Evolutionary conservation across 2,888 invertebrate species (phyloP), one percentile per base, ranked within the genome.

Genomic region (Caenorhabditis sp.): DNA sequence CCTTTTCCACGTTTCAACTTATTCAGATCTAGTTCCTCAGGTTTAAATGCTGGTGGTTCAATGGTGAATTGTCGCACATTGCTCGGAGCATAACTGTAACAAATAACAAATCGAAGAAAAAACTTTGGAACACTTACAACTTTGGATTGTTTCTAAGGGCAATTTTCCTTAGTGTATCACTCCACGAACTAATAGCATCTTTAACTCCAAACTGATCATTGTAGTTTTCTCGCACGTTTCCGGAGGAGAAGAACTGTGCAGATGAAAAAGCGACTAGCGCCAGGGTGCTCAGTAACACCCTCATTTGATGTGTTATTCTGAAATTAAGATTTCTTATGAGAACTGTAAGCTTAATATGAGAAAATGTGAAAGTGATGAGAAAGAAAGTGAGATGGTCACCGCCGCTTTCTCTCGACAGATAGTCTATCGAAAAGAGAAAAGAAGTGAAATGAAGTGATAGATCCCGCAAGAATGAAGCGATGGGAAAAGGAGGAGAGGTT

Each of bases 101-200:
- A 32, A 44, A 9, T 22, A 60, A 6, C 40, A 6, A n/a, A 9
- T 26, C n/a, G 13, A 32, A 18, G 15, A 35, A 32, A 53, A 35
- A 28, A 37, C 40, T 11, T 2, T 40, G 6, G 2, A 40, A 13
- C 37, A 72, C 68, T 76, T 18, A 76, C 79, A 47, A 77, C 55
- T 78, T 76, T 13, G 82, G 82, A 40, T 78, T 80, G 18, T 87
- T 83, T 47, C 83, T 62, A 24, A 83, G 37, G 1, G 86, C 84
- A 28, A 88, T 80, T 40, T 85, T 84, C 53, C 84, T 76, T 22
- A 88, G 28, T 1, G 83, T 76, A 20, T 87, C 80, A 58, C 85
- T 82, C 88, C 88, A 88, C 18, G 55, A 67, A 22, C 72, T 80
- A 8, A 88, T 72, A 2, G 88, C 85, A 50, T 88, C 84, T 53